A percentile compares a stretch with the other conserved stretches of the same genome.
Evolutionary conservation across 2,797 vertebrate genomes (phyloP).

Genomic region (Prunella strophiata): DNA sequence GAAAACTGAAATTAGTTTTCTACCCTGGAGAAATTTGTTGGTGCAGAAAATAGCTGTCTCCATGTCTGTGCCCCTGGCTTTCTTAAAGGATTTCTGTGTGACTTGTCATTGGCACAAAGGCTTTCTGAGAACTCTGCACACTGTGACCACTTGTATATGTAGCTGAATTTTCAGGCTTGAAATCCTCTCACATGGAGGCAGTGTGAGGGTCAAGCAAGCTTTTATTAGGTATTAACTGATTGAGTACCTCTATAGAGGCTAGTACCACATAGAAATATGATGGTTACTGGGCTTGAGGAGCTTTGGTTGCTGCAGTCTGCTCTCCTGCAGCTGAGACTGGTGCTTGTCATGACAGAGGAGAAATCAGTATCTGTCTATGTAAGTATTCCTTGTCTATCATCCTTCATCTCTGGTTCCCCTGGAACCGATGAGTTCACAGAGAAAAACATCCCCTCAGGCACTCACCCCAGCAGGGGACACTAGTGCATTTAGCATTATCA

Average conservation of each 20-base stretch:
- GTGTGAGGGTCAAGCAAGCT: neutral
- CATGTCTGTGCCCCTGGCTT: neutral
- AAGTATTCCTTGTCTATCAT: neutral
- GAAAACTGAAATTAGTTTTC: conserved; percentile 30
- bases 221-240: neutral
- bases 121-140: neutral
- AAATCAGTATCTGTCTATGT: neutral
- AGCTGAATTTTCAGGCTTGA: neutral
- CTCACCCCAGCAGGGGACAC: neutral
- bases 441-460: neutral
- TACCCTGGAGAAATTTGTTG: neutral
- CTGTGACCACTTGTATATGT: neutral
- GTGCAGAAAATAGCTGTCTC: neutral
- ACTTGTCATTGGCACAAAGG: neutral
- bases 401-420: neutral
- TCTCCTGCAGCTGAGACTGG: neutral
- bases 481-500: neutral
- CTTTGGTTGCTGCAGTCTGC: neutral
- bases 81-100: neutral
- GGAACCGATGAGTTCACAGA: neutral
- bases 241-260: neutral
- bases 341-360: neutral
- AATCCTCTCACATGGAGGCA: neutral
- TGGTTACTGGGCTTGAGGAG: neutral
- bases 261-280: neutral